phyloP scores from a whole-genome alignment of 2,888 invertebrate species.

The Portevinia maculata region DNA sequence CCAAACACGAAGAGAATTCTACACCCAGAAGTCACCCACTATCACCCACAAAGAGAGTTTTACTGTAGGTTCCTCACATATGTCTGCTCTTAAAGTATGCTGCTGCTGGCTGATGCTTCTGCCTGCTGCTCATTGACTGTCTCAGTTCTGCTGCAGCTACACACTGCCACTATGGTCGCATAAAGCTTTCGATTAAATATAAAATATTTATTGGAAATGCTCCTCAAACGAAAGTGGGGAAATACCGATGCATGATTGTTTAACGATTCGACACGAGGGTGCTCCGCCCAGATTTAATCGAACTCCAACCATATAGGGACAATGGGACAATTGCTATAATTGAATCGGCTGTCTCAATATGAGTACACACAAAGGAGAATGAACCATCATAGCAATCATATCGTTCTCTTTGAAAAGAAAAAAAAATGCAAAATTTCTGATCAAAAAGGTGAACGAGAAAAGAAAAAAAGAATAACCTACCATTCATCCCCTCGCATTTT shows the following conservation, averaged over 20 bases:
- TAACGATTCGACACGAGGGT: slow-evolving; percentile 51
- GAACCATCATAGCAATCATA: slow-evolving; percentile 8
- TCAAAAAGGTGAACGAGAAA: slow-evolving; percentile 23
- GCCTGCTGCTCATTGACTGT: slow-evolving; percentile 10
- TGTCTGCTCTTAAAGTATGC: slow-evolving; percentile 34
- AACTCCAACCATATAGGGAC: slow-evolving; percentile 22
- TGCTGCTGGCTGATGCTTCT: background rate
- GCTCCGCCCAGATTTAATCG: slow-evolving; percentile 68
- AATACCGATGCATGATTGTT: slow-evolving; percentile 64
- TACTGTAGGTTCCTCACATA: slow-evolving; percentile 8
- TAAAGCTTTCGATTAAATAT: slow-evolving; percentile 52
- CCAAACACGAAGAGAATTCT: no score
- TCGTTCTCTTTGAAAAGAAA: slow-evolving; percentile 5
- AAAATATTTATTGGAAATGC: slow-evolving; percentile 57
- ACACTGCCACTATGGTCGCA: background rate
- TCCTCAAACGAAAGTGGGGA: slow-evolving; percentile 59
- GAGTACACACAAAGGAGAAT: slow-evolving; percentile 15
- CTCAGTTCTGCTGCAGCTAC: background rate
- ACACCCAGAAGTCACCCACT: no score
- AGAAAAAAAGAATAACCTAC: slow-evolving; percentile 21
- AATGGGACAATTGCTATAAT: slow-evolving; percentile 7
- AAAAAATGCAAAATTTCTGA: background rate
- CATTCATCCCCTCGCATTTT: background rate
- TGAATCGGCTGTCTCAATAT: slow-evolving; percentile 16
- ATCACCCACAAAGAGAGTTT: background rate